A percentile compares a stretch with the other conserved stretches of the same genome.
Conservation (phyloP, 1,140 invertebrate species). For the Ostrea denselamellosa region DNA sequence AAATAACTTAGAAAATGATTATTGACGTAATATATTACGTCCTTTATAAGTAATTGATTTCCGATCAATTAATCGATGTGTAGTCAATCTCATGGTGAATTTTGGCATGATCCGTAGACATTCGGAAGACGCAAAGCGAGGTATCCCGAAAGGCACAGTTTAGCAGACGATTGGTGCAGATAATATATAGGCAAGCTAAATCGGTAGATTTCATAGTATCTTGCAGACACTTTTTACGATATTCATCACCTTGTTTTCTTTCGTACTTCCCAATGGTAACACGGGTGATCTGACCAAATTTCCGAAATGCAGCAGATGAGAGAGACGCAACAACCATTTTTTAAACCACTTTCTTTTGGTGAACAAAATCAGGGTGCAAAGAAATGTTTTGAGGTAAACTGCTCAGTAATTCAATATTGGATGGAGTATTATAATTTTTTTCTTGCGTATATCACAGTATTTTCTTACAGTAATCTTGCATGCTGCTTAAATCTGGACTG, state of each 20-base stretch:
- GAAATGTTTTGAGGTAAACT: neutral
- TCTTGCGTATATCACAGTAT: no score
- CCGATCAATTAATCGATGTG: neutral
- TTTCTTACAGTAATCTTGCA: no score
- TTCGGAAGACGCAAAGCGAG: neutral
- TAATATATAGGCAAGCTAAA: neutral
- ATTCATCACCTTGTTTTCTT: neutral
- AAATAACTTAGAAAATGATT: neutral
- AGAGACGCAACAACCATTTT: constrained; percentile 35
- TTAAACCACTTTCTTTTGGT: constrained; percentile 19
- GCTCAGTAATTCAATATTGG: no score
- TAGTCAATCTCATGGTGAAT: neutral
- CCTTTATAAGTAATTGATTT: neutral
- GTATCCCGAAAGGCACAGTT: neutral
- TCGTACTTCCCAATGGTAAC: neutral
- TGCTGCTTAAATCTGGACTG: no score
- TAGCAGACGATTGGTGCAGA: neutral
- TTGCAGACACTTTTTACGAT: neutral
- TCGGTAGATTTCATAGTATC: neutral
- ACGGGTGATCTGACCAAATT: neutral
- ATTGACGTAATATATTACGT: neutral
- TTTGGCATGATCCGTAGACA: neutral
- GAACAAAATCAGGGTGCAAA: neutral
- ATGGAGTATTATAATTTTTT: no score
- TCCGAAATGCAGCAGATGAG: constrained; percentile 30